Evolutionary conservation across 2,888 invertebrate species (phyloP).

Genomic region (Pyrgus malvae): DNA sequence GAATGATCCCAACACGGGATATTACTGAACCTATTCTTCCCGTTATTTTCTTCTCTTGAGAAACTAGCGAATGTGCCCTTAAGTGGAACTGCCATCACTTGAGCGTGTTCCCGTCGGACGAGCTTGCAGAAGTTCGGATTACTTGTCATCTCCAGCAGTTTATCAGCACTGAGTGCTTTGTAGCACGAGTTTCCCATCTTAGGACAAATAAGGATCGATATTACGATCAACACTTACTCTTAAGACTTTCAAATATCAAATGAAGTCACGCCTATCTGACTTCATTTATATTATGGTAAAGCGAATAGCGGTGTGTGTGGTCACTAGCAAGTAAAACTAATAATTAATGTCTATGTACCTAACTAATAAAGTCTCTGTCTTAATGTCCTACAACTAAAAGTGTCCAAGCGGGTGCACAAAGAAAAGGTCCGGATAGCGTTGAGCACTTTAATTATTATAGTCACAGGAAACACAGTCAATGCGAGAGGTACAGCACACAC

Average conservation of each 20-base stretch:
- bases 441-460: too few species aligned
- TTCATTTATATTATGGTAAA: background rate
- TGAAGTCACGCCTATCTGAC: background rate
- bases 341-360: too few species aligned
- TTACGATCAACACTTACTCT: constrained; percentile 3
- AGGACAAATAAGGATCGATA: constrained; percentile 8
- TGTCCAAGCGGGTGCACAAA: too few species aligned
- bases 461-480: too few species aligned
- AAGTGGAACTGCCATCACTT: constrained; percentile 9
- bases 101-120: constrained; percentile 7
- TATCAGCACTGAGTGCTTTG: constrained; percentile 3
- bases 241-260: background rate
- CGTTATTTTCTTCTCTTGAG: background rate
- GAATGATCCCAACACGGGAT: constrained; percentile 13
- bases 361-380: too few species aligned
- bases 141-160: constrained; percentile 12
- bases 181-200: background rate
- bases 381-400: too few species aligned
- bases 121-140: constrained; percentile 4
- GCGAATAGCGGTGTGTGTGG: too few species aligned
- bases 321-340: too few species aligned
- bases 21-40: constrained; percentile 10
- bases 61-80: constrained; percentile 2
- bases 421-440: too few species aligned
- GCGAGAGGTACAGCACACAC: too few species aligned